A percentile compares a stretch with the other conserved stretches of the same genome.
phyloP scores from a whole-genome alignment of 1,140 invertebrate species.

The Brachionus angularis region DNA sequence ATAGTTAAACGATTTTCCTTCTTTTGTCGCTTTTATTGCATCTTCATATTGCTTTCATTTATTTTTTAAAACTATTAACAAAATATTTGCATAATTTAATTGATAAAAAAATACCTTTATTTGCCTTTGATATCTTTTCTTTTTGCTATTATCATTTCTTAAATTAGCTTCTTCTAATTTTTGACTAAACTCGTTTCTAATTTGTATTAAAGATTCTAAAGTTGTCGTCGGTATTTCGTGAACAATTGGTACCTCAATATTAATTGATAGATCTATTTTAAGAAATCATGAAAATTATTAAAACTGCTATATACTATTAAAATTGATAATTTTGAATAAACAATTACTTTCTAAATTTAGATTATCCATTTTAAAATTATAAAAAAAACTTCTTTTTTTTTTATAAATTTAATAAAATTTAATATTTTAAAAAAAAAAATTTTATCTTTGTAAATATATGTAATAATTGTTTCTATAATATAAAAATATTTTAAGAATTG shows the following conservation, averaged over 20 bases:
- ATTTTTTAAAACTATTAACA: conserved; percentile 15
- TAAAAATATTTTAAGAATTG: too few species aligned
- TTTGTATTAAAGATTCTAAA: conserved; percentile 6
- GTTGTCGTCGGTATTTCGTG: conserved; percentile 25
- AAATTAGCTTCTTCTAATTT: conserved; percentile 31
- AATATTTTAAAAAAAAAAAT: too few species aligned
- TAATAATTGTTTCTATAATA: too few species aligned
- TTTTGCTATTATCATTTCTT: conserved; percentile 14
- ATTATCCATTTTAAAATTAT: too few species aligned
- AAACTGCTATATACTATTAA: too few species aligned
- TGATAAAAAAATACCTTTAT: conserved; percentile 5
- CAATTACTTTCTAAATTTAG: too few species aligned
- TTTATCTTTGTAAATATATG: too few species aligned
- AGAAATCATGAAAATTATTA: too few species aligned
- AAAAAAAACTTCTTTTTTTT: too few species aligned
- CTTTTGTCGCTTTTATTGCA: conserved; percentile 73
- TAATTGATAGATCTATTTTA: neutral
- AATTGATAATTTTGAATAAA: too few species aligned
- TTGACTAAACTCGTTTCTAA: conserved; percentile 20
- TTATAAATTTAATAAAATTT: too few species aligned
- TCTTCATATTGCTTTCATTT: conserved; percentile 76
- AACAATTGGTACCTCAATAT: conserved; percentile 8
- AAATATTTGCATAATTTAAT: neutral
- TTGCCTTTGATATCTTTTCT: conserved; percentile 15
- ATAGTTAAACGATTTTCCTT: conserved; percentile 70